These are phyloP conservation scores for Drosophila flavopinicola DNA, from an alignment of 2,888 invertebrate genomes.

Conservation along the genomic window DNA sequence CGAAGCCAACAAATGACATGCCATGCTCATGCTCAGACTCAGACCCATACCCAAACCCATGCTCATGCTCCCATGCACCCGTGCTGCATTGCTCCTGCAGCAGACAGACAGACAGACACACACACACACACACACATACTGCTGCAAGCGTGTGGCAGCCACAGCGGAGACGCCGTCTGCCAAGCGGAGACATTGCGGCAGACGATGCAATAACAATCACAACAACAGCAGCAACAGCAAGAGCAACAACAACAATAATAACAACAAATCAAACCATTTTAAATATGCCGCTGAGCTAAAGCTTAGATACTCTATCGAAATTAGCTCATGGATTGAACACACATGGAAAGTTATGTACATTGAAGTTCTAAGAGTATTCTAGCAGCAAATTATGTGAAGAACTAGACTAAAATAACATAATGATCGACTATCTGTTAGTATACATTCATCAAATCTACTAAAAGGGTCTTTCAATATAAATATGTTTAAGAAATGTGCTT, in stretches of 20 bases:
- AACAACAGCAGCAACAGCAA: conserved; percentile 35
- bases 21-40: conserved; percentile 62
- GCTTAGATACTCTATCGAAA: conserved; percentile 42
- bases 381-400: too few species aligned
- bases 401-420: too few species aligned
- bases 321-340: conserved; percentile 1
- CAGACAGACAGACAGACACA: conserved; percentile 11
- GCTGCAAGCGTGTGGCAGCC: conserved; percentile 48
- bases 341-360: neutral
- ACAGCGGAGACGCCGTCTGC: conserved; percentile 58
- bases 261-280: conserved; percentile 34
- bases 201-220: conserved; percentile 71
- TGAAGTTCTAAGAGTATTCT: neutral
- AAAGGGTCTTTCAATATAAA: too few species aligned
- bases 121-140: conserved; percentile 19
- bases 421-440: too few species aligned
- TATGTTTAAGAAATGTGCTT: too few species aligned
- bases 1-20: conserved; percentile 76
- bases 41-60: conserved; percentile 52
- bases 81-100: conserved; percentile 9
- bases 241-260: conserved; percentile 21
- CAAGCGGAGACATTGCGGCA: conserved; percentile 75
- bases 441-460: too few species aligned
- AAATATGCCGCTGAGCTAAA: conserved; percentile 16
- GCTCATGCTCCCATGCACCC: conserved; percentile 22